phyloP scores from a whole-genome alignment of 2,888 invertebrate species.

The Hydrotaea diabolus region DNA sequence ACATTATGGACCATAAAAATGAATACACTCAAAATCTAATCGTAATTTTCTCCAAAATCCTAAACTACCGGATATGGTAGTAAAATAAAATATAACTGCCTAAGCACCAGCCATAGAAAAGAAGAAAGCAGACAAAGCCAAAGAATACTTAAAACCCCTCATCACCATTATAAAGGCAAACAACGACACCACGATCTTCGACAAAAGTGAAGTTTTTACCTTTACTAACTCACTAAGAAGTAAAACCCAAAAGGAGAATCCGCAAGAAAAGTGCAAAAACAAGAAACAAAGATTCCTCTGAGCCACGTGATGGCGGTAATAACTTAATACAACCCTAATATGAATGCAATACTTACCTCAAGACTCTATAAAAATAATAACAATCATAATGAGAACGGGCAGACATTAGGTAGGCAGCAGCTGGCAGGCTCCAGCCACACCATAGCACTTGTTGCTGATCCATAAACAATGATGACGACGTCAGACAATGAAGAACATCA shows the following conservation, averaged over 20 bases:
- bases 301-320: constrained; percentile 16
- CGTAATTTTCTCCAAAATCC: not conserved
- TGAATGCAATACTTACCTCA: not conserved
- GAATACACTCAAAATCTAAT: not conserved
- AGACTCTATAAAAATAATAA: constrained; percentile 7
- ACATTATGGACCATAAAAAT: constrained; percentile 6
- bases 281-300: not conserved
- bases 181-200: too few relatives aligned
- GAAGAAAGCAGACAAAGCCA: too few relatives aligned
- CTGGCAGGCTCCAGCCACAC: too few relatives aligned
- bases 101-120: not conserved
- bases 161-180: not conserved
- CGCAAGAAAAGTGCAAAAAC: not conserved
- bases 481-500: not conserved
- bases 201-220: not conserved
- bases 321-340: constrained; percentile 23
- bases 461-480: not conserved
- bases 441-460: constrained; percentile 24
- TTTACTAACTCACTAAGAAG: not conserved
- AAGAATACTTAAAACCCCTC: not conserved
- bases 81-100: not conserved
- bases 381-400: constrained; percentile 5
- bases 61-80: not conserved
- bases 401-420: too few relatives aligned
- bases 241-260: not conserved